Conservation (phyloP, 2,113 vertebrate genomes). For the Nansenia antarctica region DNA sequence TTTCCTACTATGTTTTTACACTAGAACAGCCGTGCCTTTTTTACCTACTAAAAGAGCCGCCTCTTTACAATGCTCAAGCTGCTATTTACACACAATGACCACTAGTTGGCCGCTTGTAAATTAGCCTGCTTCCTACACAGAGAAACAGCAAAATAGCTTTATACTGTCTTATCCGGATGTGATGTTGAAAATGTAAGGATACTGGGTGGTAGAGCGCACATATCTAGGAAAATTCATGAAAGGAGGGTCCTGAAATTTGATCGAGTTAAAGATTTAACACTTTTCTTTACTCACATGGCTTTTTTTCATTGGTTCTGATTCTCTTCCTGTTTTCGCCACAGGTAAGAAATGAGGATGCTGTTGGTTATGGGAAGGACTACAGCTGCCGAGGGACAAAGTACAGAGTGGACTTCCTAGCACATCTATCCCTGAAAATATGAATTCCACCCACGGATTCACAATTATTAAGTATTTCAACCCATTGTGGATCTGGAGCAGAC, state of each 20-base stretch:
- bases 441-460: conserved; percentile 1
- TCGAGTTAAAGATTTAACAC: not conserved
- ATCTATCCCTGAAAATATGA: not conserved
- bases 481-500: conserved; percentile 7
- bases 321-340: too few species aligned
- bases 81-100: too few species aligned
- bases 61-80: too few species aligned
- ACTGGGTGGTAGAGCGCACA: not conserved
- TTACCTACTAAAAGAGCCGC: too few species aligned
- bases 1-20: too few species aligned
- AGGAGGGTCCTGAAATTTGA: not conserved
- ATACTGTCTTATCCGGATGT: too few species aligned
- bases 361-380: not conserved
- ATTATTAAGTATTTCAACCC: conserved; percentile 17
- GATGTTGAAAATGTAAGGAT: too few species aligned
- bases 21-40: too few species aligned
- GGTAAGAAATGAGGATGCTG: not conserved
- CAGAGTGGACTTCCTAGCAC: not conserved
- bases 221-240: not conserved
- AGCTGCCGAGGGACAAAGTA: not conserved
- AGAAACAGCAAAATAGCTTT: not conserved
- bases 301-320: not conserved
- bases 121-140: not conserved
- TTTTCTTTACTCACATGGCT: not conserved
- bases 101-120: too few species aligned